Percentiles rank a stretch among this genome's conserved stretches.
phyloP scores from a whole-genome alignment of 2,797 vertebrate species.

The Anableps anableps region DNA sequence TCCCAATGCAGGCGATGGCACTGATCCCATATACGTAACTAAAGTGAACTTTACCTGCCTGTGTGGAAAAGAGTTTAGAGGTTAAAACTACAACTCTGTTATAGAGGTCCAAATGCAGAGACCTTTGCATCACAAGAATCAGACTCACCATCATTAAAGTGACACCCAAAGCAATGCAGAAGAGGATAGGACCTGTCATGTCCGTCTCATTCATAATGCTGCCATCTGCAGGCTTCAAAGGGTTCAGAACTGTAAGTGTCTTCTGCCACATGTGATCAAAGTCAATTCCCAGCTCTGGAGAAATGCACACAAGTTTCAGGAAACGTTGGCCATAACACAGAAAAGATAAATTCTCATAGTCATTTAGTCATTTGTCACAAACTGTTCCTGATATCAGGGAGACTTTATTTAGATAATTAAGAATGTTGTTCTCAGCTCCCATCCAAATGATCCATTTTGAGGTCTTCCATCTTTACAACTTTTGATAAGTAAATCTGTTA shows the following conservation, averaged over 20 bases:
- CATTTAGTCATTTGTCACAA: not conserved
- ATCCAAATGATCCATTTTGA: not conserved
- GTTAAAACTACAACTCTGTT: not conserved
- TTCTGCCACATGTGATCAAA: conserved; percentile 97
- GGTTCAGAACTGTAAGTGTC: conserved; percentile 91
- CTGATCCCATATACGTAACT: conserved; percentile 19
- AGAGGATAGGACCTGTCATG: conserved; percentile 90
- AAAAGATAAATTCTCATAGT: not conserved
- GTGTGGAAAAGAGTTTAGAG: not conserved
- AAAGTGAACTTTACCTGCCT: conserved; percentile 27
- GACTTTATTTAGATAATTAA: not conserved
- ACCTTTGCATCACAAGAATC: not conserved
- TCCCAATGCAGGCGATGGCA: conserved; percentile 63
- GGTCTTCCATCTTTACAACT: not conserved
- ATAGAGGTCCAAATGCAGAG: not conserved
- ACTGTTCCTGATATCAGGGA: not conserved
- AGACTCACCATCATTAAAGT: conserved; percentile 20
- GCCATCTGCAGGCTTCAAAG: conserved; percentile 89
- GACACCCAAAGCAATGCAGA: conserved; percentile 83
- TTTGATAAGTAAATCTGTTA: not conserved
- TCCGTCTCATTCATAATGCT: conserved; percentile 96
- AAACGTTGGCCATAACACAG: not conserved
- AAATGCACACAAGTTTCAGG: not conserved
- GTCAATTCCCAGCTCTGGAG: conserved; percentile 51
- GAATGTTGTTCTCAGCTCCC: not conserved